Percentiles rank a stretch among this genome's conserved stretches.
Conservation (phyloP, 2,113 vertebrate genomes). For the Zootoca vivipara region DNA sequence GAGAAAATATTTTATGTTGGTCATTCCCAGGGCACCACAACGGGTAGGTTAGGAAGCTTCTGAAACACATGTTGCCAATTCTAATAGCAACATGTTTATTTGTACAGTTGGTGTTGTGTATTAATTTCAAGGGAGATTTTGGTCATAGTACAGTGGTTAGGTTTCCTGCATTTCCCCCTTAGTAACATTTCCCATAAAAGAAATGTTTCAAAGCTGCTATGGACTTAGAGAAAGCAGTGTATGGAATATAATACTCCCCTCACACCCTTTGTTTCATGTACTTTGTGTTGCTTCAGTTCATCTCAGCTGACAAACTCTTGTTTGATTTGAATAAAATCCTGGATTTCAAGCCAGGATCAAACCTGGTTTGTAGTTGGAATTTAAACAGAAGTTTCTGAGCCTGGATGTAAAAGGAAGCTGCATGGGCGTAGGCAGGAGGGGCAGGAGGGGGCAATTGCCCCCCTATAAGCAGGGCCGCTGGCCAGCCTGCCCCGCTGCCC, state of each 20-base stretch:
- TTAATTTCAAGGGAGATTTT: background rate
- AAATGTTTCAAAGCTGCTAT: background rate
- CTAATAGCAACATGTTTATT: background rate
- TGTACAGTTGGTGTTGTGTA: background rate
- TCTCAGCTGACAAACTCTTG: no score
- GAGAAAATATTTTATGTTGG: constrained; percentile 89
- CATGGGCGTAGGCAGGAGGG: no score
- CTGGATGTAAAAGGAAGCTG: no score
- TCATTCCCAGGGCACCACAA: constrained; percentile 93
- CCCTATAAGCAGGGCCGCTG: no score
- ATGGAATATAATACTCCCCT: background rate
- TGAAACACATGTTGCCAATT: background rate
- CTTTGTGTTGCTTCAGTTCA: background rate
- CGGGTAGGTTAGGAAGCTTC: constrained; percentile 79
- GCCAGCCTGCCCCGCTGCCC: no score
- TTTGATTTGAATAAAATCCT: no score
- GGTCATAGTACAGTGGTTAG: background rate
- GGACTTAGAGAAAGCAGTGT: background rate
- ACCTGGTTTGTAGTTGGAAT: no score
- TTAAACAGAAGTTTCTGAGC: no score
- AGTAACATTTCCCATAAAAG: background rate
- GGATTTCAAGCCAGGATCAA: no score
- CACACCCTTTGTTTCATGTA: background rate
- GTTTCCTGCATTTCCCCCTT: background rate
- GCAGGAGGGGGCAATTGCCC: no score